Evolutionary conservation across 2,113 vertebrate species (phyloP).

Genomic region (Eleginops maclovinus): DNA sequence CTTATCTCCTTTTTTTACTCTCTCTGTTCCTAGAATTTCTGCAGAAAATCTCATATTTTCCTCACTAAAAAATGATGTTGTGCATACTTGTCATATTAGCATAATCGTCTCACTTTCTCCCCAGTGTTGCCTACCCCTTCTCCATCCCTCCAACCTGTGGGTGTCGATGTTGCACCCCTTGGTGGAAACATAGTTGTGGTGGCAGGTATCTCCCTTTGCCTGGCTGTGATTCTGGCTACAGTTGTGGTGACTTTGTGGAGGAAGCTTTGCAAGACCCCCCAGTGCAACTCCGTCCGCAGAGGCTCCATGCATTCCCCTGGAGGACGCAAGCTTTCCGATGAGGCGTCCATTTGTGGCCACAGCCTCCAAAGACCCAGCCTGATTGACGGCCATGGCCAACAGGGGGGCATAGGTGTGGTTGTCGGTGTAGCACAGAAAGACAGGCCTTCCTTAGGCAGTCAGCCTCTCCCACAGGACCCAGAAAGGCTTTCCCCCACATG

Average conservation of each 20-base stretch:
- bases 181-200: conserved; percentile 90
- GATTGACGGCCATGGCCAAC: conserved; percentile 77
- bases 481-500: conserved; percentile 85
- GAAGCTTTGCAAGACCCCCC: conserved; percentile 87
- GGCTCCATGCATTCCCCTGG: conserved; percentile 86
- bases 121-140: conserved; percentile 55
- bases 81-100: background rate
- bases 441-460: conserved; percentile 77
- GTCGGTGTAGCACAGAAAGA: conserved; percentile 45
- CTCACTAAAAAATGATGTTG: background rate
- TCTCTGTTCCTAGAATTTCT: background rate
- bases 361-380: conserved; percentile 89
- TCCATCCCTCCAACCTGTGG: conserved; percentile 59
- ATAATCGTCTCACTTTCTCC: background rate
- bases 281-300: conserved; percentile 84
- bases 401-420: background rate
- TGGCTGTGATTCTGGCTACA: conserved; percentile 91
- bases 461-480: conserved; percentile 83
- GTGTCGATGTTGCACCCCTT: conserved; percentile 53
- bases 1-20: background rate
- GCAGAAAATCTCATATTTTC: background rate
- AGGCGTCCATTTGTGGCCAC: conserved; percentile 91
- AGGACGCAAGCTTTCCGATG: conserved; percentile 91
- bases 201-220: conserved; percentile 91
- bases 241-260: conserved; percentile 92